Evolutionary conservation across 2,113 vertebrate genomes (phyloP).

Genomic region (Aphyosemion australe): DNA sequence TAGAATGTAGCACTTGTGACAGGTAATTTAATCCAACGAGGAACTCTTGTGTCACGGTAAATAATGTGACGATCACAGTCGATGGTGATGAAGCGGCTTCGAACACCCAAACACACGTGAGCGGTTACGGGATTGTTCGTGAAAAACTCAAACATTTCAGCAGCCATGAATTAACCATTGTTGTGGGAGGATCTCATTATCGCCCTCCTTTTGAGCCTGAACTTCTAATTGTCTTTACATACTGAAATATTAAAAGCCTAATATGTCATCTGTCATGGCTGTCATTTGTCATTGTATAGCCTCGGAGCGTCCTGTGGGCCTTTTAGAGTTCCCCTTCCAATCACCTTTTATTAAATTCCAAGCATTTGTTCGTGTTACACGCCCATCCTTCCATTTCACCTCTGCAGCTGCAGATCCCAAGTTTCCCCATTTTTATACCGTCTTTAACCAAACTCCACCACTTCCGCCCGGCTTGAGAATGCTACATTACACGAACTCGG

Average conservation of each 20-base stretch:
- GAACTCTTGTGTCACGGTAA: conserved; percentile 66
- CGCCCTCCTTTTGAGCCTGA: conserved; percentile 54
- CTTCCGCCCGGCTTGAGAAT: conserved; percentile 73
- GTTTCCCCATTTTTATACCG: conserved; percentile 41
- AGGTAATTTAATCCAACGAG: conserved; percentile 68
- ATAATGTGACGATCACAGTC: conserved; percentile 77
- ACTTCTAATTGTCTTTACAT: conserved; percentile 68
- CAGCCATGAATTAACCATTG: conserved; percentile 70
- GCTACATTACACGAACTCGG: conserved; percentile 68
- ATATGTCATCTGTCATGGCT: conserved; percentile 70
- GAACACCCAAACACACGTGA: conserved; percentile 40
- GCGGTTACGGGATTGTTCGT: neutral
- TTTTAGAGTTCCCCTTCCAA: conserved; percentile 52
- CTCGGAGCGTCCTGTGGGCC: conserved; percentile 52
- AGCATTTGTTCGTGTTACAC: conserved; percentile 59
- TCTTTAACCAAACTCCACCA: conserved; percentile 66
- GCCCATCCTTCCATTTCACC: conserved; percentile 52
- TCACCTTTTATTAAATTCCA: conserved; percentile 66
- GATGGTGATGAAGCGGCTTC: conserved; percentile 48
- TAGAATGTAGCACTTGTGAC: conserved; percentile 70
- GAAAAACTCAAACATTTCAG: neutral
- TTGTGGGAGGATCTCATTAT: conserved; percentile 67
- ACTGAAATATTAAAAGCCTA: conserved; percentile 77
- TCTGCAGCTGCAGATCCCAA: conserved; percentile 56
- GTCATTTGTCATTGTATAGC: conserved; percentile 66